Evolutionary conservation across 1,140 invertebrate genomes (phyloP).

Genomic region (Dryas iulia): DNA sequence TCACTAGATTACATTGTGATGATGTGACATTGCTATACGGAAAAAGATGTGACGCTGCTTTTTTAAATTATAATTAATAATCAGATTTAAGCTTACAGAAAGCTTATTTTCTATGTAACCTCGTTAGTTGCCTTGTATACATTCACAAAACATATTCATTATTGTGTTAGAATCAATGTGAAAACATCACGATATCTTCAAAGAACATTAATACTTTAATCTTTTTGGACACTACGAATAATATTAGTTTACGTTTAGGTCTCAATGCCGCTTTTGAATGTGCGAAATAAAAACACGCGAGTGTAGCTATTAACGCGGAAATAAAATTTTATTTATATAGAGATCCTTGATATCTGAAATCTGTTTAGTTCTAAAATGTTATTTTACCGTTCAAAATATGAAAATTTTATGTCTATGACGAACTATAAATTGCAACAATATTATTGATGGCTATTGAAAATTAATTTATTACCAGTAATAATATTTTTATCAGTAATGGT

Average conservation of each 20-base stretch:
- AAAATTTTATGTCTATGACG: neutral
- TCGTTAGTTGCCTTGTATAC: conserved; percentile 4
- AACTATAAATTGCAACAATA: neutral
- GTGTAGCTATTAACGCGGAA: conserved; percentile 20
- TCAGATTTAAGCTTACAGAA: neutral
- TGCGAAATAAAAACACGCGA: conserved; percentile 18
- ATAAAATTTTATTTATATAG: conserved; percentile 25
- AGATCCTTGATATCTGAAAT: conserved; percentile 21
- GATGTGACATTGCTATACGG: no score
- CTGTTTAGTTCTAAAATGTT: neutral
- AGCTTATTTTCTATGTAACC: neutral
- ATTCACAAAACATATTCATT: conserved; percentile 11
- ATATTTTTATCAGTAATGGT: conserved; percentile 4
- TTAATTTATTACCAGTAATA: conserved; percentile 1
- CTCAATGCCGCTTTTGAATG: conserved; percentile 19
- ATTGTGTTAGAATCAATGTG: neutral
- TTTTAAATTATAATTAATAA: no score
- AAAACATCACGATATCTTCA: conserved; percentile 14
- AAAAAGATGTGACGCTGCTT: no score
- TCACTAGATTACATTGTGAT: no score
- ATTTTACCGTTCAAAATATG: neutral
- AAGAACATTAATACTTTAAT: conserved; percentile 12
- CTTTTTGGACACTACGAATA: conserved; percentile 5
- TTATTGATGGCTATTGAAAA: no score
- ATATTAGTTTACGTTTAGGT: conserved; percentile 10